phyloP scores from a whole-genome alignment of 2,888 invertebrate genomes.

The Pterostichus niger region DNA sequence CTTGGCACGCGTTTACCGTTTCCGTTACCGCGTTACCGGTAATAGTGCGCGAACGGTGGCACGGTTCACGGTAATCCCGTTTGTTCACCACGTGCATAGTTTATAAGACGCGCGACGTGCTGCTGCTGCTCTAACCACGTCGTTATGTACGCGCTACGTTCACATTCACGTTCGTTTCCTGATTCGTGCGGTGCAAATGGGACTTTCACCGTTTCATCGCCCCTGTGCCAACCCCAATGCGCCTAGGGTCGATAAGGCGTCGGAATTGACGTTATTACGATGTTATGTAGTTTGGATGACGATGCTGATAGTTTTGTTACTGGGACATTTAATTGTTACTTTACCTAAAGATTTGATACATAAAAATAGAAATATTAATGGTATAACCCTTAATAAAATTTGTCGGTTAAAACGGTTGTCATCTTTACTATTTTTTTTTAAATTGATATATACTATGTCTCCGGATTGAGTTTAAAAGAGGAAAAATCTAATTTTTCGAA shows the following conservation, averaged over 20 bases:
- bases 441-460: too few species aligned
- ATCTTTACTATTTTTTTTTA: too few species aligned
- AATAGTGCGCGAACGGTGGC: constrained; percentile 17
- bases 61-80: constrained; percentile 41
- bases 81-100: constrained; percentile 51
- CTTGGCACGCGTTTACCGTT: constrained; percentile 38
- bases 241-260: not conserved
- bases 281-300: too few species aligned
- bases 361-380: too few species aligned
- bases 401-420: too few species aligned
- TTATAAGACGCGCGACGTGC: constrained; percentile 50
- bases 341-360: too few species aligned
- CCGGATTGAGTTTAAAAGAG: too few species aligned
- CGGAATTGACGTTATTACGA: too few species aligned
- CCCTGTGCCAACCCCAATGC: not conserved
- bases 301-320: too few species aligned
- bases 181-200: constrained; percentile 22
- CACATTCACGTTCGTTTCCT: constrained; percentile 24
- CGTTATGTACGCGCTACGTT: constrained; percentile 9
- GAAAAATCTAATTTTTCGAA: too few species aligned
- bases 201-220: constrained; percentile 8
- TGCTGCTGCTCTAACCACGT: constrained; percentile 39
- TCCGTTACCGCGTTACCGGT: constrained; percentile 46
- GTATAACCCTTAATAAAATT: too few species aligned
- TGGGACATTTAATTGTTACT: too few species aligned